These are phyloP conservation scores for Prunella himalayana DNA, from an alignment of 2,113 vertebrate genomes.

Conservation along the genomic window DNA sequence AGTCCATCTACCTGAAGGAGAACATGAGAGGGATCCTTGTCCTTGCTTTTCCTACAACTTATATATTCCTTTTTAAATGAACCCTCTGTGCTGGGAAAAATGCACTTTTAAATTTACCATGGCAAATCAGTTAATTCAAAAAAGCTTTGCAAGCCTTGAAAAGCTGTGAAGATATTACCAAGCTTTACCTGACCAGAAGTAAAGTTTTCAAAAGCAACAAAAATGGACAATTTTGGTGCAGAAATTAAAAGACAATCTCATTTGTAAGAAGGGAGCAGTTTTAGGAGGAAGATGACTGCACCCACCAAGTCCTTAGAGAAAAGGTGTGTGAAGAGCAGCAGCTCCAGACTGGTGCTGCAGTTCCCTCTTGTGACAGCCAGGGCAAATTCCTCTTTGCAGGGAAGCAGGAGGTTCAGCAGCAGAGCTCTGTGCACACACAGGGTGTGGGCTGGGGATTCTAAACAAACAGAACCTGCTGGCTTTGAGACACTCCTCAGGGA, in stretches of 20 bases:
- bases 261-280: not conserved
- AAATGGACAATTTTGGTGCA: not conserved
- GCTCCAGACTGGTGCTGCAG: not conserved
- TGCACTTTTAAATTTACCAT: not conserved
- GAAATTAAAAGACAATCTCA: not conserved
- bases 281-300: not conserved
- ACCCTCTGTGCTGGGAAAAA: not conserved
- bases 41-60: not conserved
- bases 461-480: not conserved
- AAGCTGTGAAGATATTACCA: not conserved
- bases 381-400: not conserved
- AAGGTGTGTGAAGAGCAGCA: not conserved
- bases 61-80: not conserved
- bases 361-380: conserved; percentile 10
- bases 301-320: not conserved
- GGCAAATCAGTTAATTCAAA: not conserved
- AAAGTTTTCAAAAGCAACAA: not conserved
- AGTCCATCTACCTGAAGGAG: not conserved
- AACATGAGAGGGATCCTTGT: not conserved
- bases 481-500: not conserved
- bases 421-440: fast-evolving
- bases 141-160: not conserved
- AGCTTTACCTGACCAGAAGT: not conserved
- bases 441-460: fast-evolving
- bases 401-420: not conserved